Conservation (phyloP, 2,797 vertebrate species). For the Cryptoprocta ferox region DNA sequence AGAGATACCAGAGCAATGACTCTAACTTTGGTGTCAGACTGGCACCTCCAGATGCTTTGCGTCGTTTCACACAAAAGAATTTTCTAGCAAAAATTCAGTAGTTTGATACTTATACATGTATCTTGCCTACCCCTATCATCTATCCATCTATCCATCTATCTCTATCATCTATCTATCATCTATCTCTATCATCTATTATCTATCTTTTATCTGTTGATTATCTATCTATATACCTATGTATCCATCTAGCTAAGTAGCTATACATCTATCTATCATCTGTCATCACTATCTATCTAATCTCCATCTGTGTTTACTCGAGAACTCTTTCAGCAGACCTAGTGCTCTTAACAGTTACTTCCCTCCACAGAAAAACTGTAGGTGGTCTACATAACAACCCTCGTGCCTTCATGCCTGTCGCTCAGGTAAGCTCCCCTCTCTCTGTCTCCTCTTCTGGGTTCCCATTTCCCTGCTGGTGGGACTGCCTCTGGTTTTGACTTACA, state of each 20-base stretch:
- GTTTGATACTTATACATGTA: background rate
- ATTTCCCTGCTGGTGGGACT: background rate
- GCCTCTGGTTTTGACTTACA: background rate
- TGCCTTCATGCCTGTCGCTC: background rate
- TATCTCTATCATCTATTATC: background rate
- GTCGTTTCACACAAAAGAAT: background rate
- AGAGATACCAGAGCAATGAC: background rate
- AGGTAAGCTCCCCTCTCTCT: background rate
- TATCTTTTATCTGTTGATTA: background rate
- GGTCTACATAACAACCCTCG: fast-evolving
- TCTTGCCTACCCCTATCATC: background rate
- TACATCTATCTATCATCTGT: background rate
- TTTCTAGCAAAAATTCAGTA: background rate
- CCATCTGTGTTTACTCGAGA: background rate
- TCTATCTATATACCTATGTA: background rate
- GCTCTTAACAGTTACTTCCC: background rate
- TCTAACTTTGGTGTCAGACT: background rate
- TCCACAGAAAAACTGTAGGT: background rate
- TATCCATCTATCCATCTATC: background rate
- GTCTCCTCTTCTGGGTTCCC: background rate
- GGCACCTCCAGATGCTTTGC: background rate
- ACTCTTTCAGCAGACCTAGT: background rate
- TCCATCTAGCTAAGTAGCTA: background rate
- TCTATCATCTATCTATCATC: background rate
- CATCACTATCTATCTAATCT: background rate